Evolutionary conservation across 1,140 invertebrate species (phyloP).

Genomic region (Drosophila mayri): DNA sequence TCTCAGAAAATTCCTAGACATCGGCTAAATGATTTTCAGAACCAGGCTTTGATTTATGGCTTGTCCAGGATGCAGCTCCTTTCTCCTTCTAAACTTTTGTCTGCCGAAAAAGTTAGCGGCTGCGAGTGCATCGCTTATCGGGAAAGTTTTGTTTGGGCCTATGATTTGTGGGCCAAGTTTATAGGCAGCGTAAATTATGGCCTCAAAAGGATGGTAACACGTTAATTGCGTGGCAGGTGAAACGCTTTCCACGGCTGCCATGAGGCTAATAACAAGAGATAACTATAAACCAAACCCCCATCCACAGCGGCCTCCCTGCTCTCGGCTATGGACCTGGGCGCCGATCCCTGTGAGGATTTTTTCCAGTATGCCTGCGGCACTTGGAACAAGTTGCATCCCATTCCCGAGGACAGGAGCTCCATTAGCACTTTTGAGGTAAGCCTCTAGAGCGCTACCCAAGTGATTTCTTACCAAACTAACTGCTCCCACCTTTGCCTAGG

Average conservation of each 20-base stretch:
- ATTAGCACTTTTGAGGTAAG: conserved; percentile 93
- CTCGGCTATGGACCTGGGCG: conserved; percentile 92
- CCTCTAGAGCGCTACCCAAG: neutral
- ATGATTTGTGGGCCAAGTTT: conserved; percentile 53
- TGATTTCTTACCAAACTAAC: neutral
- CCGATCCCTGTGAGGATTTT: conserved; percentile 94
- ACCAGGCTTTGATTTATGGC: conserved; percentile 24
- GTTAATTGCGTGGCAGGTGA: conserved; percentile 42
- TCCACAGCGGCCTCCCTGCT: conserved; percentile 91
- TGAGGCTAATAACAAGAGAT: neutral
- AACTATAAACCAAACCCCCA: neutral
- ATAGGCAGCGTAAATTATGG: conserved; percentile 27
- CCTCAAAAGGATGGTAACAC: neutral
- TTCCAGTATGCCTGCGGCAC: conserved; percentile 95
- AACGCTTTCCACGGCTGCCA: conserved; percentile 24
- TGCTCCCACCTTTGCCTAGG: conserved; percentile 65
- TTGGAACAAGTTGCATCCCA: conserved; percentile 95
- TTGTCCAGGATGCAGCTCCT: conserved; percentile 23
- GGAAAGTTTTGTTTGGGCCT: conserved; percentile 8
- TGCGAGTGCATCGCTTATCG: conserved; percentile 35
- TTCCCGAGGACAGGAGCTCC: conserved; percentile 94
- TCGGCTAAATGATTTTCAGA: neutral
- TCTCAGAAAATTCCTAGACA: neutral
- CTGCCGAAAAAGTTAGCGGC: conserved; percentile 18
- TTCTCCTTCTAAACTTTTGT: conserved; percentile 12